Percentiles rank a stretch among this genome's conserved stretches.
Conservation (phyloP, 2,113 vertebrate genomes). For the Thomomys bottae region DNA sequence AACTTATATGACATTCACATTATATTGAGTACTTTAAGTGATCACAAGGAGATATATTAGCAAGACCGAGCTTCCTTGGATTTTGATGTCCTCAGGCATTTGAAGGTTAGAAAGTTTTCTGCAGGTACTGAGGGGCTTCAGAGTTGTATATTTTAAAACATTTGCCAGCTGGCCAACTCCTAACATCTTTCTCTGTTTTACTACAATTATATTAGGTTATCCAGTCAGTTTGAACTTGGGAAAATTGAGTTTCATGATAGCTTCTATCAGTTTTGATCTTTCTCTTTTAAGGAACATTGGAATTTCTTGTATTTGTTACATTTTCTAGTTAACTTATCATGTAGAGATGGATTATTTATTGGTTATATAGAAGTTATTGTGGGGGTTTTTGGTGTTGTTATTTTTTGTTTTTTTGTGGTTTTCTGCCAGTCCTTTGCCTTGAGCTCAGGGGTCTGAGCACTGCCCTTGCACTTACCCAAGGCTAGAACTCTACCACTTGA, state of each 20-base stretch:
- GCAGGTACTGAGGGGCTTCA: not conserved
- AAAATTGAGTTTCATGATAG: slow-evolving; percentile 24
- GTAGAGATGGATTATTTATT: slow-evolving; percentile 56
- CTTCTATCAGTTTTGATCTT: slow-evolving; percentile 30
- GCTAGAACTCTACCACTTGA: no score
- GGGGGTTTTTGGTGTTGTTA: no score
- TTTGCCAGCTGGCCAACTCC: not conserved
- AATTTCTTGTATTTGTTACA: slow-evolving; percentile 49
- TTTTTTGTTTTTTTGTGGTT: no score
- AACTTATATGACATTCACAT: not conserved
- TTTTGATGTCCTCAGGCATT: not conserved
- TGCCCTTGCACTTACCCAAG: no score
- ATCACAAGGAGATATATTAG: not conserved
- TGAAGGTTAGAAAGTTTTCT: not conserved
- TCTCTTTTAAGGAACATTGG: slow-evolving; percentile 64
- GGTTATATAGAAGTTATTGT: slow-evolving; percentile 21
- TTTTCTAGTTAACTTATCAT: slow-evolving; percentile 55
- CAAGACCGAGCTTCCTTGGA: not conserved
- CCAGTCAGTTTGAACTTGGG: slow-evolving; percentile 46
- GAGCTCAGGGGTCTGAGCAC: no score
- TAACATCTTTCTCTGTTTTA: not conserved
- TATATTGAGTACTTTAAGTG: not conserved
- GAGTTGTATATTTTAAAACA: slow-evolving; percentile 36
- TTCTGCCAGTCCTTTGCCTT: no score
- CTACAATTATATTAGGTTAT: slow-evolving; percentile 31